Percentiles rank a stretch among this genome's conserved stretches.
These are phyloP conservation scores for Hyppa rectilinea DNA, from an alignment of 2,888 invertebrate genomes.

Conservation along the genomic window DNA sequence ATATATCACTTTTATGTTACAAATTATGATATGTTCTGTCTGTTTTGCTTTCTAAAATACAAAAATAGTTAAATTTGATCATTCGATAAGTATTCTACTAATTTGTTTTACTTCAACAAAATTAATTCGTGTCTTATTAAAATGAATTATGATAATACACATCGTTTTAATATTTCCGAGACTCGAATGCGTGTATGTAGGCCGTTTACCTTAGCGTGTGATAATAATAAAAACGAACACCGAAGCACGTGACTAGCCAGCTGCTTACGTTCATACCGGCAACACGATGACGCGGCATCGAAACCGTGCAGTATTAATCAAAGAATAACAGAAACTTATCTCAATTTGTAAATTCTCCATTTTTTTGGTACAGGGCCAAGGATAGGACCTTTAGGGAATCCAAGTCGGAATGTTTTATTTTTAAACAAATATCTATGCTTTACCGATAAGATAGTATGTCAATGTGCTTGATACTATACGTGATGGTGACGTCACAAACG, in stretches of 20 bases:
- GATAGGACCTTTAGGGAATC: constrained; percentile 40
- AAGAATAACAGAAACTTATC: constrained; percentile 45
- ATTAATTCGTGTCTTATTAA: constrained; percentile 40
- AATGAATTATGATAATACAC: constrained; percentile 23
- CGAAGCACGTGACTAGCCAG: constrained; percentile 63
- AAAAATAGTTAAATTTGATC: constrained; percentile 3
- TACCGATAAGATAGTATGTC: constrained; percentile 43
- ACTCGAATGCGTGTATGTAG: constrained; percentile 51
- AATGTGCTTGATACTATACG: constrained; percentile 19
- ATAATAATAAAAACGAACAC: constrained; percentile 62
- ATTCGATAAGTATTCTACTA: constrained; percentile 6
- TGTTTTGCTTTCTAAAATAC: constrained; percentile 45
- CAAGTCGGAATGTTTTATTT: constrained; percentile 25
- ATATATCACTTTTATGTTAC: constrained; percentile 6
- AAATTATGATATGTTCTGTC: background rate
- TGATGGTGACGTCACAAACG: constrained; percentile 29
- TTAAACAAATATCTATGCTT: constrained; percentile 23
- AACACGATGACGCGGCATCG: constrained; percentile 58
- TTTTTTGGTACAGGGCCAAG: constrained; percentile 48
- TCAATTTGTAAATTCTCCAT: constrained; percentile 5
- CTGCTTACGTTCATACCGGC: constrained; percentile 55
- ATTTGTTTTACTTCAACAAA: constrained; percentile 38
- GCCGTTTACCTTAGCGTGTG: constrained; percentile 67
- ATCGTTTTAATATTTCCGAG: constrained; percentile 39
- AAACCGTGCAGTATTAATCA: constrained; percentile 47